Evolutionary conservation across 2,113 vertebrate genomes (phyloP).

Genomic region (Edolisoma coerulescens): DNA sequence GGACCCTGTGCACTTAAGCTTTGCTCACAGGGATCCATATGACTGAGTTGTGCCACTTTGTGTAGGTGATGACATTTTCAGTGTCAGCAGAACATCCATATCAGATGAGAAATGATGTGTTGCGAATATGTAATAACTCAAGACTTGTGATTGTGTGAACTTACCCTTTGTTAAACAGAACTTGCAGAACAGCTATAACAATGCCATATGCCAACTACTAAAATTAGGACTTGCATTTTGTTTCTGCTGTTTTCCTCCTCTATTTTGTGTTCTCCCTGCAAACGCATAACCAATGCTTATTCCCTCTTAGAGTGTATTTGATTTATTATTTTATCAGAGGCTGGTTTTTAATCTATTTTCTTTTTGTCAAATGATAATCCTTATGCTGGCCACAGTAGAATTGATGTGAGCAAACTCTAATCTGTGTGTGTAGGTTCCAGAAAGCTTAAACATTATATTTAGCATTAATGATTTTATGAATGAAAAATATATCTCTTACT

Average conservation of each 20-base stretch:
- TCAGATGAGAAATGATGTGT: neutral
- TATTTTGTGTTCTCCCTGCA: neutral
- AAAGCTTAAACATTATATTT: neutral
- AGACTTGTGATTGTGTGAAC: neutral
- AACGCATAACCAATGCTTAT: neutral
- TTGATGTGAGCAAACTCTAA: neutral
- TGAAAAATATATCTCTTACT: neutral
- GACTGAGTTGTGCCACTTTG: neutral
- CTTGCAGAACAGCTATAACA: neutral
- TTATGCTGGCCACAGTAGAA: neutral
- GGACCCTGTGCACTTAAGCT: neutral
- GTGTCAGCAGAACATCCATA: neutral
- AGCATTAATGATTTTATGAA: neutral
- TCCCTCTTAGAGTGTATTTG: neutral
- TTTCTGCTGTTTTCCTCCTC: neutral
- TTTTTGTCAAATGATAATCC: neutral
- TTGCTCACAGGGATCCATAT: neutral
- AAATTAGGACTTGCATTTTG: neutral
- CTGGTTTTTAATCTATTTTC: neutral
- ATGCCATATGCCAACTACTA: neutral
- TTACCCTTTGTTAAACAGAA: neutral
- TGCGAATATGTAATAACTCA: neutral
- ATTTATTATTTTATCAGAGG: neutral
- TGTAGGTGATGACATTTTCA: conserved; percentile 27
- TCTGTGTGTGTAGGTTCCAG: neutral